A percentile compares a stretch with the other conserved stretches of the same genome.
Evolutionary conservation across 35 echinoderm and acorn worm species (phyloP).

Genomic region (Diadema setosum): DNA sequence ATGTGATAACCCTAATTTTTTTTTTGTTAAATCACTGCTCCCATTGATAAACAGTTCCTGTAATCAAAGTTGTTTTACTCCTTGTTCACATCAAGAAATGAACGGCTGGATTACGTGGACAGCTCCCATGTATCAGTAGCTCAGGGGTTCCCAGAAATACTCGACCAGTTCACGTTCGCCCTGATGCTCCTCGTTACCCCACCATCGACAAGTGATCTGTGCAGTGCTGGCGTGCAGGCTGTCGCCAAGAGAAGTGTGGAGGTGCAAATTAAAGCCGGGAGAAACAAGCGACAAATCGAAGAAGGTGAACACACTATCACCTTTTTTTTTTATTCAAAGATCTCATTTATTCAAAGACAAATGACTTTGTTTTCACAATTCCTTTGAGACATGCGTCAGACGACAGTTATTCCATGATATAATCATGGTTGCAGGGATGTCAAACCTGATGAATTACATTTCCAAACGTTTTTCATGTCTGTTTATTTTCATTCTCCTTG

Average conservation of each 20-base stretch:
- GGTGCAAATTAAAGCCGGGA: background rate
- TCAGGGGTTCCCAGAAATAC: background rate
- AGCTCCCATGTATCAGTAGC: background rate
- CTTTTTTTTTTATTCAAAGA: background rate
- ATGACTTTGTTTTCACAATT: background rate
- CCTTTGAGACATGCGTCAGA: background rate
- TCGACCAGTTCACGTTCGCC: background rate
- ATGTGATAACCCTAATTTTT: no score
- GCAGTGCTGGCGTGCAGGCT: background rate
- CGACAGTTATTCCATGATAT: background rate
- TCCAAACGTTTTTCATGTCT: no score
- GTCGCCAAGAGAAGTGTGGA: background rate
- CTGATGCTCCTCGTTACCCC: background rate
- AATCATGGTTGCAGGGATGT: background rate
- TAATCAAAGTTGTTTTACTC: no score
- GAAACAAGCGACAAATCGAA: background rate
- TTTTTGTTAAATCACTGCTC: no score
- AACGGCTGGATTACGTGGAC: background rate
- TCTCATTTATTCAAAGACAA: background rate
- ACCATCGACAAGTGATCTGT: background rate
- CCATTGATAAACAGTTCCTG: no score
- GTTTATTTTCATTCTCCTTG: no score
- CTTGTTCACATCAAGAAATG: no score
- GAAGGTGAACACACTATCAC: background rate
- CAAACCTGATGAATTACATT: background rate